These are phyloP conservation scores for Halichoeres trimaculatus DNA, from an alignment of 2,113 vertebrate species.

Conservation along the genomic window DNA sequence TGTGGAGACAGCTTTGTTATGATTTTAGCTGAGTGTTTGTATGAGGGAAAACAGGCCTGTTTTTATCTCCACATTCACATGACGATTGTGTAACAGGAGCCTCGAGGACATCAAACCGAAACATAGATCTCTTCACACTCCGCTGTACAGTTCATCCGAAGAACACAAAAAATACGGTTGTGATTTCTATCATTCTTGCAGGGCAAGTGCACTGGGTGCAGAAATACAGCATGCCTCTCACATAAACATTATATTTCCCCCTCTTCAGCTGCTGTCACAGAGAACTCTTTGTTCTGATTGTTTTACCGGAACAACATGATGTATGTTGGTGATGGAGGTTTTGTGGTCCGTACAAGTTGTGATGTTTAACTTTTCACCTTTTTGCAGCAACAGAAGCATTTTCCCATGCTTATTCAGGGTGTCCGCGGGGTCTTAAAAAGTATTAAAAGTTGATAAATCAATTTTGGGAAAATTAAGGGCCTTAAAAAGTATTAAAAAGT, in stretches of 20 bases:
- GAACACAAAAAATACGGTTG: constrained; percentile 29
- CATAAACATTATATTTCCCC: not conserved
- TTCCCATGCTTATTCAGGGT: not conserved
- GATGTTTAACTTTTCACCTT: not conserved
- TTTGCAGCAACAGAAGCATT: not conserved
- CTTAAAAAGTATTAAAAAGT: too few relatives aligned
- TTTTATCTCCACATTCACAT: constrained; percentile 39
- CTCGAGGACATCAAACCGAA: constrained; percentile 40
- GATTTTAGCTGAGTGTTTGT: constrained; percentile 17
- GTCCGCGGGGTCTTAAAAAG: too few relatives aligned
- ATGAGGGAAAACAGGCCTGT: constrained; percentile 14
- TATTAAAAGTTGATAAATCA: too few relatives aligned
- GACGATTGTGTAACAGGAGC: constrained; percentile 60
- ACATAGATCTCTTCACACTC: constrained; percentile 44
- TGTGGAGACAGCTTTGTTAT: constrained; percentile 36
- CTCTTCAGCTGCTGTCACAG: too few relatives aligned
- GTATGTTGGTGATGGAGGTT: not conserved
- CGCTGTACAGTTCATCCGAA: constrained; percentile 37
- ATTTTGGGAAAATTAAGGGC: too few relatives aligned
- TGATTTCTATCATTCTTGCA: constrained; percentile 20
- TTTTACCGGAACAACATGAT: not conserved
- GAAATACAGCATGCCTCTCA: constrained; percentile 1
- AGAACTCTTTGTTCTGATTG: too few relatives aligned
- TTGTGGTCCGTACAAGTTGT: not conserved
- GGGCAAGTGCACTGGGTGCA: not conserved